A percentile compares a stretch with the other conserved stretches of the same genome.
These are phyloP conservation scores for Hemaris fuciformis DNA, from an alignment of 2,888 invertebrate species.

Conservation along the genomic window DNA sequence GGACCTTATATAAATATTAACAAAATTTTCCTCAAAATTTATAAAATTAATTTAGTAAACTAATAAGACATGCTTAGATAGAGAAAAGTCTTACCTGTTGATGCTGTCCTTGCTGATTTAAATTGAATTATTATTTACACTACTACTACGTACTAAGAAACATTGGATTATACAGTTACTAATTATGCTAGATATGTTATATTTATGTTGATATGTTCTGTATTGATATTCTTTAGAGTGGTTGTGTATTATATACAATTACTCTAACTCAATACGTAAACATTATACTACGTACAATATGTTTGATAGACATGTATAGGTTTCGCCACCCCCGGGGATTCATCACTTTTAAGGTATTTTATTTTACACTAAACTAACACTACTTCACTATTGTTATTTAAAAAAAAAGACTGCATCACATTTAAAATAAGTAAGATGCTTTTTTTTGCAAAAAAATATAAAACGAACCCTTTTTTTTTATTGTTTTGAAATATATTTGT, in stretches of 20 bases:
- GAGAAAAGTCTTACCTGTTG: conserved; percentile 10
- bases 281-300: conserved; percentile 39
- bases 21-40: no score
- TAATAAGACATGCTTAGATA: not conserved
- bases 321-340: conserved; percentile 47
- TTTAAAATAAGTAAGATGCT: not conserved
- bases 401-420: not conserved
- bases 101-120: not conserved
- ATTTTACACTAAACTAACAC: not conserved
- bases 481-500: conserved; percentile 19
- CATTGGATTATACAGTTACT: conserved; percentile 17
- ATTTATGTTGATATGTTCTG: conserved; percentile 73
- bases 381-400: not conserved
- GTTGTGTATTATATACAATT: conserved; percentile 69
- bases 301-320: conserved; percentile 36
- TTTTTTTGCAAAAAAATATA: not conserved
- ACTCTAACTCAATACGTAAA: conserved; percentile 70
- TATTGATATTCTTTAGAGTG: conserved; percentile 79
- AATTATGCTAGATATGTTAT: conserved; percentile 51
- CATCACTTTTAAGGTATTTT: conserved; percentile 68
- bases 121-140: not conserved
- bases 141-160: conserved; percentile 12
- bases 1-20: no score
- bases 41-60: no score
- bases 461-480: not conserved